phyloP scores from a whole-genome alignment of 2,797 vertebrate species.

The Nyctalus aviator region DNA sequence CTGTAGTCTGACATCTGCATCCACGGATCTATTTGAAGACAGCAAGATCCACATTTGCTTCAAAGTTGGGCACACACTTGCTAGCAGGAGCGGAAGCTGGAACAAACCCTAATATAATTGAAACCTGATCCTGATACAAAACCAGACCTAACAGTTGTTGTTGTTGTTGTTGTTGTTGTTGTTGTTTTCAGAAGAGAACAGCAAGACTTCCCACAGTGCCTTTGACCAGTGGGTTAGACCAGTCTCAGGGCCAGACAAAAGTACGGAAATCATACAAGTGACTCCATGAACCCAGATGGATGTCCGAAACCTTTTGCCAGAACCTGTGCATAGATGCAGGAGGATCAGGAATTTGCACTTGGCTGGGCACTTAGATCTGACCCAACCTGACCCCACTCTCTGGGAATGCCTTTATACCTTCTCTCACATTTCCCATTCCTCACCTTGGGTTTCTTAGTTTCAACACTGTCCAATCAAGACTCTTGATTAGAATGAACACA shows the following conservation, averaged over 20 bases:
- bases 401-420: background rate
- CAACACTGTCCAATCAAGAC: background rate
- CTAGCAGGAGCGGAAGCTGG: background rate
- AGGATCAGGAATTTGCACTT: background rate
- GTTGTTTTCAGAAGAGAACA: background rate
- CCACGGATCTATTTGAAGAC: background rate
- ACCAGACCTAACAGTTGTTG: background rate
- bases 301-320: background rate
- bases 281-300: background rate
- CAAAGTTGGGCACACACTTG: background rate
- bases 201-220: background rate
- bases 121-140: no score
- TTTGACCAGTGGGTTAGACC: background rate
- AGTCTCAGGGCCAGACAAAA: background rate
- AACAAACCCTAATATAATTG: background rate
- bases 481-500: background rate
- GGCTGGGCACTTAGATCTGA: background rate
- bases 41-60: background rate
- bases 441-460: no score
- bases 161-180: background rate
- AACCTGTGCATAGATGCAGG: background rate
- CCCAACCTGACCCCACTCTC: background rate
- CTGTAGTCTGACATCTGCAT: background rate
- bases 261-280: background rate
- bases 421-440: background rate